These are phyloP conservation scores for Ophioninae sp. DNA, from an alignment of 2,888 invertebrate genomes.

Conservation along the genomic window DNA sequence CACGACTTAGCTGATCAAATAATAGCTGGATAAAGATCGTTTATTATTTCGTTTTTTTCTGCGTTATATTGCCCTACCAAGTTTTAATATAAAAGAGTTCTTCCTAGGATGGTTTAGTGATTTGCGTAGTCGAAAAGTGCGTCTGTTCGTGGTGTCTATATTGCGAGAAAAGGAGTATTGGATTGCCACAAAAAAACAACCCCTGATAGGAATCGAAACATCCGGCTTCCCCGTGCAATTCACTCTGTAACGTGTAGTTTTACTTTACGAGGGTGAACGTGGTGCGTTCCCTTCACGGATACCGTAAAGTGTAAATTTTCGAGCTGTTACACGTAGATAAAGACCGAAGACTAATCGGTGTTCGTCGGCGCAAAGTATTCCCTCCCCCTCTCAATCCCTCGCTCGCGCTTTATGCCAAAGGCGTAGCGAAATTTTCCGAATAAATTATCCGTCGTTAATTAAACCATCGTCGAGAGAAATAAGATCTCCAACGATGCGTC, in stretches of 20 bases:
- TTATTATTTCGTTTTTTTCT: background rate
- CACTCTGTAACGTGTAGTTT: background rate
- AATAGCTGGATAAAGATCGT: too few species aligned
- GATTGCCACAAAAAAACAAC: background rate
- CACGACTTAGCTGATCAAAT: background rate
- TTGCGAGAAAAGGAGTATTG: background rate
- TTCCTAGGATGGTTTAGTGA: background rate
- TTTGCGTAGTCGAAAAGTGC: background rate
- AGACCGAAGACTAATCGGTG: conserved; percentile 49
- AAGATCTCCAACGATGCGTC: conserved; percentile 25
- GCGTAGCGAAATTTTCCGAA: conserved; percentile 57
- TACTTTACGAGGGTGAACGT: conserved; percentile 2
- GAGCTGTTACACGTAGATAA: conserved; percentile 33
- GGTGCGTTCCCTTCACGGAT: background rate
- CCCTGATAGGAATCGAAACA: background rate
- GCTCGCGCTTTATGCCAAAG: conserved; percentile 7
- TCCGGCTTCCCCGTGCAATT: conserved; percentile 9
- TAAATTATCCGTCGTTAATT: conserved; percentile 63
- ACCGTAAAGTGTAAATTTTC: conserved; percentile 9
- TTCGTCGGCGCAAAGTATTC: conserved; percentile 36
- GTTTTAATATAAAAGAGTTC: background rate
- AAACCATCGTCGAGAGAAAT: conserved; percentile 54
- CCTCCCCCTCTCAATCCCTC: background rate
- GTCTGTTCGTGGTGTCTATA: background rate
- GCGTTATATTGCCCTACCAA: background rate